These are phyloP conservation scores for Hippoglossus hippoglossus DNA, from an alignment of 2,797 vertebrate species.

Conservation along the genomic window DNA sequence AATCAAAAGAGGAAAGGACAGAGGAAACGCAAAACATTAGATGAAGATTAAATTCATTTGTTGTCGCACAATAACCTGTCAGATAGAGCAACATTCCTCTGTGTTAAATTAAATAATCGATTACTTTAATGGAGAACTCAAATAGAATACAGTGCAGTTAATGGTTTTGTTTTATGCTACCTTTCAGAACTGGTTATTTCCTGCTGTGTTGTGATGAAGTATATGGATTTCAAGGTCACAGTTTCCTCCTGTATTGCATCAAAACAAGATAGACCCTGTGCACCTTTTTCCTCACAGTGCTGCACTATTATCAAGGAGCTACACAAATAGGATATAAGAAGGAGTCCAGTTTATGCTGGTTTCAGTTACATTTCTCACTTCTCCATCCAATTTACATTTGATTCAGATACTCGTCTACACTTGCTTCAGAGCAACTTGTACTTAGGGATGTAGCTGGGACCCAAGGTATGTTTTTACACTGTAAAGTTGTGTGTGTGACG, in stretches of 20 bases:
- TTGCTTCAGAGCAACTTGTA: too few species aligned
- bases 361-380: background rate
- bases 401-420: too few species aligned
- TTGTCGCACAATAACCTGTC: constrained; percentile 41
- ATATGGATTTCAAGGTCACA: constrained; percentile 17
- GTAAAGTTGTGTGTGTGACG: too few species aligned
- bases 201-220: constrained; percentile 7
- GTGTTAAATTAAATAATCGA: constrained; percentile 49
- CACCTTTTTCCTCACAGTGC: background rate
- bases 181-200: constrained; percentile 25
- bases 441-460: too few species aligned
- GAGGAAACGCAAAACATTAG: constrained; percentile 48
- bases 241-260: background rate
- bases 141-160: constrained; percentile 14
- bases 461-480: too few species aligned
- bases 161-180: constrained; percentile 21
- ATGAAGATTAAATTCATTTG: constrained; percentile 57
- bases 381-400: background rate
- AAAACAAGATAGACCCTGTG: background rate
- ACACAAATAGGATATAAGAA: background rate
- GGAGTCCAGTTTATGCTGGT: background rate
- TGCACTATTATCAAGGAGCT: background rate
- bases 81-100: background rate
- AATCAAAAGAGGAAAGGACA: constrained; percentile 36
- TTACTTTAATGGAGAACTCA: constrained; percentile 47